A percentile compares a stretch with the other conserved stretches of the same genome.
These are phyloP conservation scores for Koerneria pararmatus DNA, from an alignment of 2,888 invertebrate species.

Conservation along the genomic window DNA sequence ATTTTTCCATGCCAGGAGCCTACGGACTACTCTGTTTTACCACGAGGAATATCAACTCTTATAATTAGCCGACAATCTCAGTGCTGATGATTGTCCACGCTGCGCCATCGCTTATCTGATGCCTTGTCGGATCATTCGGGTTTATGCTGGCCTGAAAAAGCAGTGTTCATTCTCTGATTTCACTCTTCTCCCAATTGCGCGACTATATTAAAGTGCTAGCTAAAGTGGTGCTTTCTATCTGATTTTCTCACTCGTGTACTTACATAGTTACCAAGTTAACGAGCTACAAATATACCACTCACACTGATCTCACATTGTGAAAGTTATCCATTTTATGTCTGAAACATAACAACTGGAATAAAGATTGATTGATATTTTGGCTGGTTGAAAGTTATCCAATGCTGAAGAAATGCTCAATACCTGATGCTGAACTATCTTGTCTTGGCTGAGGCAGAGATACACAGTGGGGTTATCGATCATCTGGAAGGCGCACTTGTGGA, in stretches of 20 bases:
- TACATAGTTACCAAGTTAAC: background rate
- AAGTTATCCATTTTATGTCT: too few species aligned
- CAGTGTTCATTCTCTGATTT: background rate
- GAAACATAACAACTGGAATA: too few species aligned
- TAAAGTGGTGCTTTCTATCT: background rate
- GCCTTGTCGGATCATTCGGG: slow-evolving; percentile 93
- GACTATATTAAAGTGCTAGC: too few species aligned
- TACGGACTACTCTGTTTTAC: background rate
- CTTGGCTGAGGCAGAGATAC: slow-evolving; percentile 96
- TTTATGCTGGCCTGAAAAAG: slow-evolving; percentile 78
- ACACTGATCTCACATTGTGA: too few species aligned
- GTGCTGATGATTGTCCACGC: slow-evolving; percentile 99
- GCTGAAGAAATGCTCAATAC: slow-evolving; percentile 58
- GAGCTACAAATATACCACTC: background rate
- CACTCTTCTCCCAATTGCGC: background rate
- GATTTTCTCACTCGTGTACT: background rate
- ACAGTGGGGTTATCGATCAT: slow-evolving; percentile 94
- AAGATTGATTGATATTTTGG: too few species aligned
- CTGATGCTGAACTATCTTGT: slow-evolving; percentile 96
- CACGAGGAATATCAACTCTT: background rate
- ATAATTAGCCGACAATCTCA: slow-evolving; percentile 69
- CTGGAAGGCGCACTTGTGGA: slow-evolving; percentile 94
- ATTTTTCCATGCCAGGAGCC: background rate
- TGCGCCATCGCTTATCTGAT: slow-evolving; percentile 99
- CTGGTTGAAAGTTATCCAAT: background rate